Evolutionary conservation across 2,113 vertebrate species (phyloP), one percentile per base, ranked within the genome.

Genomic region (Myxocyprinus asiaticus): DNA sequence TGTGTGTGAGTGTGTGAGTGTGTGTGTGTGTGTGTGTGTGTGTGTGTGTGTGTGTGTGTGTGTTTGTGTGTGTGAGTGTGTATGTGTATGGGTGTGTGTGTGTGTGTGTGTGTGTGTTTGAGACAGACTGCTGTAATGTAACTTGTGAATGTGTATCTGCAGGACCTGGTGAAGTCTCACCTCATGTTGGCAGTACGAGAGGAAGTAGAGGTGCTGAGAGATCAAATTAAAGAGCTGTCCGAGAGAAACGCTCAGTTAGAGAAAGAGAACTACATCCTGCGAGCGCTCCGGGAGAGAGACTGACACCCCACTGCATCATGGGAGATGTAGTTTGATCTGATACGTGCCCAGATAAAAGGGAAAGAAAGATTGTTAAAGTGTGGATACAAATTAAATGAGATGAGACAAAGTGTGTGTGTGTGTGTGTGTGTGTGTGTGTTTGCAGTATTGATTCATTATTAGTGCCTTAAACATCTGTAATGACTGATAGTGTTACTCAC

Each of bases 111-210:
- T 22, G 58, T 51, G 3, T 51, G 43, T 33, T 9, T 73, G 55
- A 44, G 59, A 17, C 56, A 5, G 51, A 12, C 33, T 72, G 3
- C 8, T 70, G 8, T 48, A 48, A 48, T 5, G 11, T 11, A 15
- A 55, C 17, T 22, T 70, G 9, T 9, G 44, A 47, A 12, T 78
- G 75, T 81, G 10, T 76, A 3, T 45, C 8, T 59, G 58, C 43
- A 86, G 85, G 85, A 86, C 66, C 80, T 86, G 77, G 82, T 86
- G 59, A 86, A 86, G 56, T 68, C 80, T 4, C 85, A 86, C 69
- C 77, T 86, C 59, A 86, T 84, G 85, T 3, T 84, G 81, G 82
- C 85, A 0, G 85, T 86, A 17, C 64, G 85, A n/a, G 85, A 86
- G 71, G 85, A 86, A 58, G 82, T 84, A 59, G 85, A 86, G 67